Conservation (phyloP, 2,888 invertebrate genomes). For the Steinernema carpocapsae region DNA sequence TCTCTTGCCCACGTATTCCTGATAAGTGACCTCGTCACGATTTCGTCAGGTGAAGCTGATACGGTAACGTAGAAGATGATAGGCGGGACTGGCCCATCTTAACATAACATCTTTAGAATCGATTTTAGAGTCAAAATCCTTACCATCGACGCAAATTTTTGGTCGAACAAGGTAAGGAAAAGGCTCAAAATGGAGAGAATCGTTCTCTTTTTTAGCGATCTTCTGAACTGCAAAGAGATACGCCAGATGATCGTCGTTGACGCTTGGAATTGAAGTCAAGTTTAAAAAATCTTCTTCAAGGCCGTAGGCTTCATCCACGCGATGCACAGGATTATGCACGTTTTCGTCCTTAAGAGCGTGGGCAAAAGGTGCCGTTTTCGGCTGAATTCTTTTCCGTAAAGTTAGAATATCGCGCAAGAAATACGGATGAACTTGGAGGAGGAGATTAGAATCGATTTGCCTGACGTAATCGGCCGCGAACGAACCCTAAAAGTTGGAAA, state of each 20-base stretch:
- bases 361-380: not conserved
- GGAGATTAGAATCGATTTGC: not conserved
- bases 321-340: conserved; percentile 10
- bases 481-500: not conserved
- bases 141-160: conserved; percentile 5
- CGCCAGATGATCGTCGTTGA: conserved; percentile 17
- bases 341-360: not conserved
- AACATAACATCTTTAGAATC: not conserved
- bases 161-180: conserved; percentile 8
- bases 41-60: not conserved
- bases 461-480: not conserved
- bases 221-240: conserved; percentile 8
- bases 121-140: not conserved
- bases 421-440: not conserved
- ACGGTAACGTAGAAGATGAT: conserved; percentile 25
- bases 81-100: conserved; percentile 18
- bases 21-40: conserved; percentile 13
- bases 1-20: conserved; percentile 16
- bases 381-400: not conserved
- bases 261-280: not conserved
- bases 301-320: not conserved
- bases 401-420: not conserved
- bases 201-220: not conserved
- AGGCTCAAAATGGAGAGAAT: conserved; percentile 1
- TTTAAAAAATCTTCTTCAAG: not conserved